phyloP scores from a whole-genome alignment of 1,140 invertebrate species.

The Gryon sp. region DNA sequence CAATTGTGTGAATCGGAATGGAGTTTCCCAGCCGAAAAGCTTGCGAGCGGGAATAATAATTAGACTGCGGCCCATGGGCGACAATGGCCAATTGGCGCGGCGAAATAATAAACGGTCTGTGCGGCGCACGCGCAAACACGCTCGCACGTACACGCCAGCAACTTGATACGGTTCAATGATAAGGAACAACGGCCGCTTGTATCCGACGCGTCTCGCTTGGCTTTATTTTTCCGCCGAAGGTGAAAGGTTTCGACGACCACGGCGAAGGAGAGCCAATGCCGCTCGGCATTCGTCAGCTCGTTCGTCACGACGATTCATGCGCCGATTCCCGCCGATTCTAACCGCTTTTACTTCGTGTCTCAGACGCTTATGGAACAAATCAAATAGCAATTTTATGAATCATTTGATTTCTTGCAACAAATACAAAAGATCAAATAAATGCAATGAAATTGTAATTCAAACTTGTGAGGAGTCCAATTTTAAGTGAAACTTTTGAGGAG shows the following conservation, averaged over 20 bases:
- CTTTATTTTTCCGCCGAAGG: conserved; percentile 57
- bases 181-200: conserved; percentile 51
- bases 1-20: no score
- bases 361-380: no score
- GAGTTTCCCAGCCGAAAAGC: conserved; percentile 4
- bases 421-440: no score
- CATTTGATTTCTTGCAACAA: no score
- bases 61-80: not conserved
- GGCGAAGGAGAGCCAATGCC: conserved; percentile 7
- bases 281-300: conserved; percentile 46
- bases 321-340: no score
- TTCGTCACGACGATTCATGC: conserved; percentile 49
- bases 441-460: no score
- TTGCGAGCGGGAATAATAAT: conserved; percentile 24
- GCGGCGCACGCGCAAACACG: no score
- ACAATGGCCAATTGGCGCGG: conserved; percentile 1
- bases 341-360: no score
- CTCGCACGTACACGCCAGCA: no score
- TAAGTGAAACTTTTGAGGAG: no score
- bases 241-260: conserved; percentile 52
- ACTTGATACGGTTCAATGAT: conserved; percentile 47
- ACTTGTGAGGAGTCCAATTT: no score
- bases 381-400: no score
- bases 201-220: conserved; percentile 46
- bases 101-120: conserved; percentile 29